Base-by-base conservation (phyloP, 2,888 invertebrate species). In the Drosophila vallismaia region DNA sequence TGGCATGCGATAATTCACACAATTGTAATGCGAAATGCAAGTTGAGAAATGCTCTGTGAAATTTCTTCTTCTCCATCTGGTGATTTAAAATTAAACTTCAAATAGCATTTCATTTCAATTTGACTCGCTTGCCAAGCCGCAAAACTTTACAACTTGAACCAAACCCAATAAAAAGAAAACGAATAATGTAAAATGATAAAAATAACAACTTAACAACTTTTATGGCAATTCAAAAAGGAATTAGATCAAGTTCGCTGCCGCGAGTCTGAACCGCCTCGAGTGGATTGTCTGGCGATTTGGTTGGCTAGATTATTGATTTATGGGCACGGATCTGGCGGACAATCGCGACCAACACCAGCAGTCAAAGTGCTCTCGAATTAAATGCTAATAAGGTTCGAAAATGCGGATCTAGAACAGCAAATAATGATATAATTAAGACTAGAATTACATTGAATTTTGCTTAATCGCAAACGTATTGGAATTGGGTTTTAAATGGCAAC, bases 191-290 rank as follows among this genome's bases (percentile, higher is more conserved):
- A 52, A 45, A 40, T 52, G 38, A 44, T 53, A 24, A 36, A 60
- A 28, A 64, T 19, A 24, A 24, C 24, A 45, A 63, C 9, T 44
- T 58, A 69, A 53, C 67, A 63, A 75, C 77, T 81, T 62, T 68
- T 69, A 68, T 68, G 71, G 69, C 68, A 57, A 63, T 75, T 66
- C 46, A 52, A 19, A 50, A 45, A 46, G 67, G 69, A 84, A 84
- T 86, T 74, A 50, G 83, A 79, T 84, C 83, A 84, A 84, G 83
- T 86, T 86, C 83, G 81, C 44, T 55, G 64, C 4, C 26, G 19
- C 50, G 36, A 40, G 63, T 31, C 67, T 36, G 19, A 73, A 48
- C 48, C 48, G 54, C 62, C 55, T 71, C 40, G 70, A 69, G 46
- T 55, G 70, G 44, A 38, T 56, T 70, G 64, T 53, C 64, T 46